Evolutionary conservation across 2,113 vertebrate genomes (phyloP).

Genomic region (Axis porcinus): DNA sequence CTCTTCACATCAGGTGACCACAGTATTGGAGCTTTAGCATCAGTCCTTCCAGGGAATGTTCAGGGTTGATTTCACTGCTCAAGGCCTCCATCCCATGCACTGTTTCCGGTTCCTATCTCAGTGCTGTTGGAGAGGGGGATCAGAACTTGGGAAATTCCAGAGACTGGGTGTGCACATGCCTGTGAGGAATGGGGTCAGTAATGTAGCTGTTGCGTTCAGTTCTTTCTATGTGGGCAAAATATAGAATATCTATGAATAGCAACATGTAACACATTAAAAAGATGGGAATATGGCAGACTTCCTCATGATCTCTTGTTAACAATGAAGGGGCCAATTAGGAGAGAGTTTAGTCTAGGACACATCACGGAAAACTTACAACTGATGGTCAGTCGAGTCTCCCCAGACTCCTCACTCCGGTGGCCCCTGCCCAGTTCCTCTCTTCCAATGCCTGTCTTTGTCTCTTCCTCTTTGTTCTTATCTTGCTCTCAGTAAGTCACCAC

Average conservation of each 20-base stretch:
- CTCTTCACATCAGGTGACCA: neutral
- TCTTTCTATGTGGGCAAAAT: neutral
- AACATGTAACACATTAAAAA: neutral
- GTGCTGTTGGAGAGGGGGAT: neutral
- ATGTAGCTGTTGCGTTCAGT: neutral
- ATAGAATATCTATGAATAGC: neutral
- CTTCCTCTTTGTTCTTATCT: neutral
- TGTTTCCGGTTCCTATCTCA: neutral
- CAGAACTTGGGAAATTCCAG: neutral
- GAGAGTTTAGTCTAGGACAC: neutral
- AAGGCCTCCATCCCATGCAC: accelerated
- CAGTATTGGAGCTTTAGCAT: neutral
- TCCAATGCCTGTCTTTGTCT: neutral
- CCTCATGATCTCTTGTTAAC: neutral
- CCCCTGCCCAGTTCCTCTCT: neutral
- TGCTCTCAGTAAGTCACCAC: neutral
- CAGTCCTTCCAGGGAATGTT: neutral
- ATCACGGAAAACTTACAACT: neutral
- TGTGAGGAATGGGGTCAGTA: neutral
- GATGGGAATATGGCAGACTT: neutral
- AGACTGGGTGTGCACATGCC: neutral
- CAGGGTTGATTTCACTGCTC: neutral
- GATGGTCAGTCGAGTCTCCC: neutral
- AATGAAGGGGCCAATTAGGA: neutral
- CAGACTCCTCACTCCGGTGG: neutral